Evolutionary conservation across 1,140 invertebrate species (phyloP).

Genomic region (Tetragonula clypearis): DNA sequence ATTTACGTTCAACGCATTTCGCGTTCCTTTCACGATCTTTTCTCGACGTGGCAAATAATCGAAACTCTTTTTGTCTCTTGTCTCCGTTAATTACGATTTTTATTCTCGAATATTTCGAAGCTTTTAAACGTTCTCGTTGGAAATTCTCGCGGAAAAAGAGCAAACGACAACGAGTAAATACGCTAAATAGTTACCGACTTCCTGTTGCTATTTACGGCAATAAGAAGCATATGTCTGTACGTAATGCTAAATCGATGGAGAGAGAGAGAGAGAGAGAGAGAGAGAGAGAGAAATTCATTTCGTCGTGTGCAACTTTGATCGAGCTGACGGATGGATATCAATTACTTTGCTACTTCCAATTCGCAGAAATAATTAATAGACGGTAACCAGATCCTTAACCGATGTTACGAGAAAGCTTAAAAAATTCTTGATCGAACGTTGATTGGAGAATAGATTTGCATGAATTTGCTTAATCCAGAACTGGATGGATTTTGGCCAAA

Average conservation of each 20-base stretch:
- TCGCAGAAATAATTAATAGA: not conserved
- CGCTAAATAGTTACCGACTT: too few species aligned
- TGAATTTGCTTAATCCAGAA: conserved; percentile 2
- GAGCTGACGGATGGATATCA: not conserved
- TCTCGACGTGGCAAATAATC: too few species aligned
- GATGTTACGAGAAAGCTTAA: too few species aligned
- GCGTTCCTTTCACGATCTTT: too few species aligned
- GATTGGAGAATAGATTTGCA: conserved; percentile 8
- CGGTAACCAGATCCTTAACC: not conserved
- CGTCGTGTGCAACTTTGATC: not conserved
- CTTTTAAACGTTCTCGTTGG: too few species aligned
- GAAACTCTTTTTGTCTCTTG: too few species aligned
- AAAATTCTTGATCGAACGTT: not conserved
- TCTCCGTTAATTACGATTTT: too few species aligned
- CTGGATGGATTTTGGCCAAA: not conserved
- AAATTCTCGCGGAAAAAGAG: not conserved
- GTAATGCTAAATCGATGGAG: not conserved
- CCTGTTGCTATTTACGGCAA: too few species aligned
- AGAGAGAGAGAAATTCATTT: not conserved
- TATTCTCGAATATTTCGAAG: not conserved
- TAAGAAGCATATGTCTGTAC: not conserved
- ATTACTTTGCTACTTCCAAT: not conserved
- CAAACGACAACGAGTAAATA: too few species aligned
- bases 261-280: too few species aligned
- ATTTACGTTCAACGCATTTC: conserved; percentile 33